Base-by-base conservation (phyloP, 2,888 invertebrate genomes). In the Hypsopygia costalis region DNA sequence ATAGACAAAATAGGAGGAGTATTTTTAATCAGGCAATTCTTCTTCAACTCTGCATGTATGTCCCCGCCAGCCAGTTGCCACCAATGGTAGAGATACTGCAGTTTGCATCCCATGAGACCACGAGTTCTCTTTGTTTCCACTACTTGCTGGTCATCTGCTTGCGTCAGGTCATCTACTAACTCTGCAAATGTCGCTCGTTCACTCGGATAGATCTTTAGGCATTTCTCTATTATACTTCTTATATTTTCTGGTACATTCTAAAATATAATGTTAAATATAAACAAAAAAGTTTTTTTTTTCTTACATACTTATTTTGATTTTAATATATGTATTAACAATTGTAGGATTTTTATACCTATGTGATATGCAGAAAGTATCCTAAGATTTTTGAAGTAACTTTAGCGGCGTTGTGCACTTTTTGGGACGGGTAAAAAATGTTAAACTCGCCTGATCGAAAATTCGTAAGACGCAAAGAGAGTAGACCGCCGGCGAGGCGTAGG, bases 21-120 rank as follows among this genome's bases (percentile, higher is more conserved):
- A 43, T 95, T 95, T 64, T 97, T 93, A 40, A 98, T 95, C 1
- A 98, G 89, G 0, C 97, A 97, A 73, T 97, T 96, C 67, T 95
- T 96, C 67, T 96, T 96, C 22, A 99, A 87, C 70, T 97, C 97
- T 0, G 93, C 91, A 47, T 96, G 94, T 39, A 98, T 94, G 82
- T 98, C 98, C 0, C 98, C 98, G 1, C 99, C 99, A 10, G 98
- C 96, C 41, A 99, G 73, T 71, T 96, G 95, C 99, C 99, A 99
- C 81, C 98, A 92, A 71, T 97, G 95, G 73, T 98, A 99, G 16
- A 98, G 90, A 67, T 97, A 96, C 47, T 94, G 92, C 49, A 98
- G 83, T 7, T 93, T 90, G 47, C 88, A 86, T 0, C 87, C 87
- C 56, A 91, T 62, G 1, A 92, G 59, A 32, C 85, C 66, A 42